Conservation (phyloP, 2,113 vertebrate species). For the Siniperca chuatsi region DNA sequence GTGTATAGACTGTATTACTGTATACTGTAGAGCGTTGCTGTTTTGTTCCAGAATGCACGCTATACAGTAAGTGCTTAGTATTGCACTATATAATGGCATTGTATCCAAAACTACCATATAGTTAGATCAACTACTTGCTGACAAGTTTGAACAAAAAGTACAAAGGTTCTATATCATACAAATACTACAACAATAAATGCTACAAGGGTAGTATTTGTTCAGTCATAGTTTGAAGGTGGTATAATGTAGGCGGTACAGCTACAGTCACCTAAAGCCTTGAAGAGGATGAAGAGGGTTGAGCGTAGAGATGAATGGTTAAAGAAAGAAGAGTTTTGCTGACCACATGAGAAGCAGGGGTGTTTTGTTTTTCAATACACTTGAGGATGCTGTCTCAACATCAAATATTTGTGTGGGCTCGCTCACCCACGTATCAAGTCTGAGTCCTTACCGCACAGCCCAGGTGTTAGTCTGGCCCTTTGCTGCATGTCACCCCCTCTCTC, state of each 20-base stretch:
- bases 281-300: background rate
- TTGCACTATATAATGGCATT: conserved; percentile 4
- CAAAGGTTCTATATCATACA: background rate
- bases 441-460: too few species aligned
- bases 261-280: background rate
- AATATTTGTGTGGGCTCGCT: background rate
- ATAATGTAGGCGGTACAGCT: background rate
- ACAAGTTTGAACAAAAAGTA: conserved; percentile 28
- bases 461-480: too few species aligned
- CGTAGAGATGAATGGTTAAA: fast-evolving
- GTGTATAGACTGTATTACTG: background rate
- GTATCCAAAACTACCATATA: background rate
- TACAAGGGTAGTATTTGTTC: background rate
- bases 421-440: too few species aligned
- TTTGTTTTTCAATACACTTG: background rate
- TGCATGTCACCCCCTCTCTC: too few species aligned
- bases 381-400: background rate
- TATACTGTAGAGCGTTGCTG: background rate
- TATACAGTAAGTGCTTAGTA: background rate
- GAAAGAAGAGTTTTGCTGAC: background rate
- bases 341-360: background rate
- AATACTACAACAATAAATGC: background rate
- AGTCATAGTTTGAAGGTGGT: background rate
- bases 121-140: background rate
- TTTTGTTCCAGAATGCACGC: background rate